phyloP scores from a whole-genome alignment of 2,113 vertebrate genomes.

The Castor canadensis region DNA sequence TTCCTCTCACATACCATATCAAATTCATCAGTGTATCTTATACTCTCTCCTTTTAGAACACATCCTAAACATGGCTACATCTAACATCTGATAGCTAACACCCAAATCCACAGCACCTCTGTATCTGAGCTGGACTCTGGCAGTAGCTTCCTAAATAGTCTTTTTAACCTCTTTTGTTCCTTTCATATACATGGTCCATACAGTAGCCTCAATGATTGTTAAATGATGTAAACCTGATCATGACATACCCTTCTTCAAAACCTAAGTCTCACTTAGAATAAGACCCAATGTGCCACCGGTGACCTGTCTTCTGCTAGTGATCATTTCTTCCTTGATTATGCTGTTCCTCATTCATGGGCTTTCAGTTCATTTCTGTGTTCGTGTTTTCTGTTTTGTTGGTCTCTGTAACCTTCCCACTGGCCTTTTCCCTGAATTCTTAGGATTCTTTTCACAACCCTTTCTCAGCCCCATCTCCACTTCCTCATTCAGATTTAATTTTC shows the following conservation, averaged over 20 bases:
- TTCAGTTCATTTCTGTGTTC: neutral
- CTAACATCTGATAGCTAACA: neutral
- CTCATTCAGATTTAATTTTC: neutral
- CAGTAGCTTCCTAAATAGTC: neutral
- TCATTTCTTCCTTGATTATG: neutral
- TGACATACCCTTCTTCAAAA: neutral
- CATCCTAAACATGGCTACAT: neutral
- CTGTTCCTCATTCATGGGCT: neutral
- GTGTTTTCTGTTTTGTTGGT: neutral
- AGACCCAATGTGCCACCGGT: neutral
- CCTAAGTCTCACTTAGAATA: neutral
- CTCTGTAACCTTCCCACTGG: neutral
- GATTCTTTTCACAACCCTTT: neutral
- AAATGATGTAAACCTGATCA: neutral
- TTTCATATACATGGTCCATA: neutral
- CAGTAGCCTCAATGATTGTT: neutral
- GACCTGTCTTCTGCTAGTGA: neutral
- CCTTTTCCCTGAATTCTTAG: neutral
- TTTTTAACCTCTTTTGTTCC: neutral
- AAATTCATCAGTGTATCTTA: neutral
- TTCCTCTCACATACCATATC: neutral
- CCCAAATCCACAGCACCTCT: neutral
- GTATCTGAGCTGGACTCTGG: neutral
- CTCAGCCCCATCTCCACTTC: neutral
- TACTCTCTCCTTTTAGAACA: neutral